These are phyloP conservation scores for Pseudeuparius sepicola DNA, from an alignment of 2,888 invertebrate genomes.

Conservation along the genomic window DNA sequence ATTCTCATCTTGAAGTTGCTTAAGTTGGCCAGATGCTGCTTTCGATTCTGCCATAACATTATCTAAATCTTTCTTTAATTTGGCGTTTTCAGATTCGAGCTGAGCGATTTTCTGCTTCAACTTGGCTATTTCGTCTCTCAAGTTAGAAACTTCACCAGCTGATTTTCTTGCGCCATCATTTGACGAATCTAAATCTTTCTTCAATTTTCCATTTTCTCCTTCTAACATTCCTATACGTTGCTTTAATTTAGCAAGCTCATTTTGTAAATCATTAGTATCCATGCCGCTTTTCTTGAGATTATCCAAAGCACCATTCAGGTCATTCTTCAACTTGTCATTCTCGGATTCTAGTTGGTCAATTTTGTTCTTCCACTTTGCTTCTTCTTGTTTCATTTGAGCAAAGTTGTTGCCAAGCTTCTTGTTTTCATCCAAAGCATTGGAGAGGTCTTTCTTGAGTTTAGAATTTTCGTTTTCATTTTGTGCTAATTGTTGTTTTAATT, in stretches of 20 bases:
- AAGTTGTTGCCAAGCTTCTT: constrained; percentile 15
- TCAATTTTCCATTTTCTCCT: constrained; percentile 20
- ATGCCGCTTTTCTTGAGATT: constrained; percentile 18
- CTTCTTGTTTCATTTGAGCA: constrained; percentile 10
- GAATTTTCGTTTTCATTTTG: constrained; percentile 21
- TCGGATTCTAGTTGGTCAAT: constrained; percentile 21
- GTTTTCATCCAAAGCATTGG: constrained; percentile 16
- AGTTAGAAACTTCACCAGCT: constrained; percentile 8
- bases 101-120: constrained; percentile 20
- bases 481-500: constrained; percentile 17
- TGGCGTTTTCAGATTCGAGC: constrained; percentile 24
- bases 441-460: constrained; percentile 20
- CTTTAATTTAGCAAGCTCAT: constrained; percentile 19
- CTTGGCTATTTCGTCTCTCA: constrained; percentile 19
- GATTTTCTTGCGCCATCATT: constrained; percentile 21
- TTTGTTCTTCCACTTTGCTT: constrained; percentile 16
- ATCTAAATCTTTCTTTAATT: constrained; percentile 23
- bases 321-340: constrained; percentile 19
- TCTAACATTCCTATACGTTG: constrained; percentile 20
- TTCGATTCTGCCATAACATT: constrained; percentile 14
- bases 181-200: constrained; percentile 20
- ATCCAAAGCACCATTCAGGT: constrained; percentile 19
- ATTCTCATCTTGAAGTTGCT: constrained; percentile 20
- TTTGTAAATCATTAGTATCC: constrained; percentile 14
- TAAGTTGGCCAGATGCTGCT: constrained; percentile 9